Percentiles rank a stretch among this genome's conserved stretches.
Conservation (phyloP, 2,113 vertebrate genomes). For the Ophiodon elongatus region DNA sequence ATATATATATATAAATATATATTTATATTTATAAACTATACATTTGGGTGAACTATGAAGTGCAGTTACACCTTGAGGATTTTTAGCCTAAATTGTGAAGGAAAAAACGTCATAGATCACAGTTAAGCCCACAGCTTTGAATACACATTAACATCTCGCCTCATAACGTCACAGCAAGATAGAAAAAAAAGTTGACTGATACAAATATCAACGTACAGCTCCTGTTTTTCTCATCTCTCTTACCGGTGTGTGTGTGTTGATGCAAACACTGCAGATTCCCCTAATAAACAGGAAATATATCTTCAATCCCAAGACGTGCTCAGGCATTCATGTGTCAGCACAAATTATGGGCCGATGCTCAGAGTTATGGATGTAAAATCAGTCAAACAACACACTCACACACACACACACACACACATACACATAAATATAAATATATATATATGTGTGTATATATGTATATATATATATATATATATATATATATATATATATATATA, state of each 20-base stretch:
- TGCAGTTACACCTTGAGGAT: background rate
- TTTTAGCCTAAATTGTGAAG: background rate
- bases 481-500: background rate
- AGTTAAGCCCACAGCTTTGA: conserved; percentile 13
- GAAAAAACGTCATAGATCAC: conserved; percentile 13
- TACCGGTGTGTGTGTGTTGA: background rate
- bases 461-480: background rate
- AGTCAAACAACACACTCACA: conserved; percentile 3
- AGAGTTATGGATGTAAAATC: conserved; percentile 47
- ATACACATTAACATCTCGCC: conserved; percentile 21
- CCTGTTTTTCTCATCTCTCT: conserved; percentile 30
- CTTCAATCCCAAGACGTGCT: conserved; percentile 46
- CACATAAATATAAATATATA: no score
- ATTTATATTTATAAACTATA: no score
- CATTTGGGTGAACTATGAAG: background rate
- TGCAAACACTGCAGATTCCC: conserved; percentile 37
- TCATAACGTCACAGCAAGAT: conserved; percentile 12
- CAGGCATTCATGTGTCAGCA: conserved; percentile 48
- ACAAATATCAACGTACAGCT: conserved; percentile 32
- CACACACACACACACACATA: background rate
- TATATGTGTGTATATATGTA: no score
- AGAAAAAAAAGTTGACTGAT: conserved; percentile 14
- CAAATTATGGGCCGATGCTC: conserved; percentile 38
- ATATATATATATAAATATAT: no score
- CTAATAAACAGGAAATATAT: conserved; percentile 70